Conservation (phyloP, 2,888 invertebrate species). For the Dione juno region DNA sequence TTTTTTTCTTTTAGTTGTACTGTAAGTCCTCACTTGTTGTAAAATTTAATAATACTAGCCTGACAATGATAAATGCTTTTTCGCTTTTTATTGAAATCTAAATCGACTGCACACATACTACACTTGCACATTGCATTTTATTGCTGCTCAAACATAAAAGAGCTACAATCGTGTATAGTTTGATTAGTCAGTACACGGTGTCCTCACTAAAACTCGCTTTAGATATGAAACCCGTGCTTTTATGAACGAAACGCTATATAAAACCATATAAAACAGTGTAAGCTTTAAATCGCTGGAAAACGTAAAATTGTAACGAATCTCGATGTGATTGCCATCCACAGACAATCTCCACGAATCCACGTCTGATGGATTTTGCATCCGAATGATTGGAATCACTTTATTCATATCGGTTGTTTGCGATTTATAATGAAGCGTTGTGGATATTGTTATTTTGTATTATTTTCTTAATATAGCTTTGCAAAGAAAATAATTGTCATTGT, state of each 20-base stretch:
- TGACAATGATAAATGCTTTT: too few species aligned
- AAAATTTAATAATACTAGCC: too few species aligned
- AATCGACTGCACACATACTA: too few species aligned
- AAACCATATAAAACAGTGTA: not conserved
- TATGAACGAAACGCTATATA: not conserved
- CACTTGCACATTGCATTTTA: too few species aligned
- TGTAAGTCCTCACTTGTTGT: too few species aligned
- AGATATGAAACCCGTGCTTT: not conserved
- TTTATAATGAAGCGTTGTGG: not conserved
- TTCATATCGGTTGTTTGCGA: conserved; percentile 3
- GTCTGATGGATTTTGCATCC: conserved; percentile 19
- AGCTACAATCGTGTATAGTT: too few species aligned
- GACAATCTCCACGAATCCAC: conserved; percentile 9
- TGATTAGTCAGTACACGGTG: too few species aligned
- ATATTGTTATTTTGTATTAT: conserved; percentile 3
- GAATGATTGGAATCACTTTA: conserved; percentile 15
- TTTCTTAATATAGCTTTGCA: not conserved
- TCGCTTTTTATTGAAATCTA: too few species aligned
- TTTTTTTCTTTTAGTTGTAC: too few species aligned
- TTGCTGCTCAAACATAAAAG: too few species aligned
- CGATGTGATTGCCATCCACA: not conserved
- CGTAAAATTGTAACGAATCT: conserved; percentile 5
- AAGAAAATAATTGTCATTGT: too few species aligned
- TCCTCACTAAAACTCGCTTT: too few species aligned
- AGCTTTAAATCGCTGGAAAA: not conserved